phyloP scores from a whole-genome alignment of 2,113 vertebrate species.

The Tor tambroides region DNA sequence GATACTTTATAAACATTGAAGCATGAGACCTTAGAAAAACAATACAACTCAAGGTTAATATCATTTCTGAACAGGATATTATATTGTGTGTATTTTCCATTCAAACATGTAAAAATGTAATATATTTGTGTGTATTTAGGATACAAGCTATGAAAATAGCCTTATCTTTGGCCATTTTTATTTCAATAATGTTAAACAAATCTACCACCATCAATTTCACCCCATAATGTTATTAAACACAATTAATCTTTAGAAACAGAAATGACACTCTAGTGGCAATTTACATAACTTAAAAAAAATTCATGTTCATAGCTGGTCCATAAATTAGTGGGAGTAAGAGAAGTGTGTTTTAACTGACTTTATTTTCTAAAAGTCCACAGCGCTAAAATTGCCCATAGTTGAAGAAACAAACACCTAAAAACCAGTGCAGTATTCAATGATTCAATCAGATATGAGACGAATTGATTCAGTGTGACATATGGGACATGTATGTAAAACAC shows the following conservation, averaged over 20 bases:
- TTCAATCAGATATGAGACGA: not conserved
- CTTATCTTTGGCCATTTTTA: not conserved
- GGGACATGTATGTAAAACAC: not conserved
- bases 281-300: not conserved
- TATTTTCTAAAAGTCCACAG: not conserved
- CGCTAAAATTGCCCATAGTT: not conserved
- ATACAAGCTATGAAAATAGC: not conserved
- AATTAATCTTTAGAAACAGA: not conserved
- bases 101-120: not conserved
- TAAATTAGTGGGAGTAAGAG: not conserved
- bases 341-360: not conserved
- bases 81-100: not conserved
- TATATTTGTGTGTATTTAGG: not conserved
- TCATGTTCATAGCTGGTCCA: not conserved
- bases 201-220: not conserved
- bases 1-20: not conserved
- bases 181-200: not conserved
- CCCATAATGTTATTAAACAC: not conserved
- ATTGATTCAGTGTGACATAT: not conserved
- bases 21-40: not conserved
- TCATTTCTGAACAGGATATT: not conserved
- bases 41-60: not conserved
- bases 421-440: not conserved
- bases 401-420: not conserved
- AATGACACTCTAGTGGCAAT: not conserved